Evolutionary conservation across 1,140 invertebrate genomes (phyloP).

Genomic region (Listronotus oregonensis): DNA sequence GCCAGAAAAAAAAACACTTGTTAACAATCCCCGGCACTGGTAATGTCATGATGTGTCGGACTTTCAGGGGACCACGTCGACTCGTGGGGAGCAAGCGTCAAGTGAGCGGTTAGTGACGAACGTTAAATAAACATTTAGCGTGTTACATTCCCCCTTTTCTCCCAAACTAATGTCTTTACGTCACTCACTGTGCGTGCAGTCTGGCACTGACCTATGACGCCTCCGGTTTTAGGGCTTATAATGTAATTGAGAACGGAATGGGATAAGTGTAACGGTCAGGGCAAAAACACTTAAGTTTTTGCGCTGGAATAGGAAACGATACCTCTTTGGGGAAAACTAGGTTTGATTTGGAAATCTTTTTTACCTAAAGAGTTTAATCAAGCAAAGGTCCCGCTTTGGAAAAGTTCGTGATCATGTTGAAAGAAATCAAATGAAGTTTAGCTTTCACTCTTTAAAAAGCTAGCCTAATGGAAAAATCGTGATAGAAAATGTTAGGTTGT

Average conservation of each 20-base stretch:
- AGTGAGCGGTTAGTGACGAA: conserved; percentile 37
- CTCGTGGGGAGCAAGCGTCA: conserved; percentile 35
- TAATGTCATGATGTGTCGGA: conserved; percentile 21
- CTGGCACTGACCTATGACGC: conserved; percentile 39
- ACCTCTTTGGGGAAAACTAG: conserved; percentile 1
- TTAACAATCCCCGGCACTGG: conserved; percentile 11
- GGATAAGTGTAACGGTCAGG: conserved; percentile 33
- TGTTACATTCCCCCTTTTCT: conserved; percentile 28
- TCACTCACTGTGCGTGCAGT: conserved; percentile 36
- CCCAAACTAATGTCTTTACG: conserved; percentile 37
- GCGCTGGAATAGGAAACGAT: conserved; percentile 2
- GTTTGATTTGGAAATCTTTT: no score
- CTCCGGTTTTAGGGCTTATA: conserved; percentile 29
- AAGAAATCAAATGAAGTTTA: no score
- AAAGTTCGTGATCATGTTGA: no score
- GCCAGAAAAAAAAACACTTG: no score
- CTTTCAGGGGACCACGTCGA: conserved; percentile 30
- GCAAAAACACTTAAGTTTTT: conserved; percentile 36
- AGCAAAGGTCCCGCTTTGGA: no score
- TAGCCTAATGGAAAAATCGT: no score
- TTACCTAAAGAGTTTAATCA: no score
- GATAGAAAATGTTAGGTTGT: no score
- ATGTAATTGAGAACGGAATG: conserved; percentile 36
- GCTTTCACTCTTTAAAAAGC: no score
- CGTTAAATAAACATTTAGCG: conserved; percentile 39